These are phyloP conservation scores for Pterostichus niger DNA, from an alignment of 2,888 invertebrate species.

Conservation along the genomic window DNA sequence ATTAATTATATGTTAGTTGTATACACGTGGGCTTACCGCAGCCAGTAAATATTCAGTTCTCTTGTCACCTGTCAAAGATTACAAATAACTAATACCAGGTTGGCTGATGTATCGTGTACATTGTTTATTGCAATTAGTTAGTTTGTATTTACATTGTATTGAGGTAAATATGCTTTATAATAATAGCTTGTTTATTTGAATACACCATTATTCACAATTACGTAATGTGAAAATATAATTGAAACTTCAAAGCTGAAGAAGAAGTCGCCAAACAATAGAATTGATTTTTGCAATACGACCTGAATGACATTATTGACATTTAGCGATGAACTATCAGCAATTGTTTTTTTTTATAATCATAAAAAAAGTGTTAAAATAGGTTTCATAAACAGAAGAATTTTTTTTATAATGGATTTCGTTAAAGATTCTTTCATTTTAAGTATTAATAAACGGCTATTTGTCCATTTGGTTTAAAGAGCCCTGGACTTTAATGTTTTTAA, in stretches of 20 bases:
- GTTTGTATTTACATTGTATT: slow-evolving; percentile 29
- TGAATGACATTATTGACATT: neutral
- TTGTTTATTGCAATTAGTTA: slow-evolving; percentile 32
- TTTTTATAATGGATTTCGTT: too few relatives aligned
- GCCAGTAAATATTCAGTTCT: neutral
- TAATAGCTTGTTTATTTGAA: neutral
- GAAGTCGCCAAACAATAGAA: neutral
- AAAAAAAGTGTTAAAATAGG: too few relatives aligned
- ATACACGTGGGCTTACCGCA: neutral
- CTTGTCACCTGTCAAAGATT: slow-evolving; percentile 29
- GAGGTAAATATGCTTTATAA: slow-evolving; percentile 8
- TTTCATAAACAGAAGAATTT: too few relatives aligned
- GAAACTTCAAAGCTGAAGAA: neutral
- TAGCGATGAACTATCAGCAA: too few relatives aligned
- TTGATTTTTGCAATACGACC: neutral
- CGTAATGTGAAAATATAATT: neutral
- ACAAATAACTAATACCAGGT: slow-evolving; percentile 33
- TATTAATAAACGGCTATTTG: too few relatives aligned
- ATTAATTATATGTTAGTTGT: slow-evolving; percentile 23
- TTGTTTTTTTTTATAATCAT: too few relatives aligned
- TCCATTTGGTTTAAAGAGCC: too few relatives aligned
- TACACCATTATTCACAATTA: neutral
- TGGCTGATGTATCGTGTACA: slow-evolving; percentile 19
- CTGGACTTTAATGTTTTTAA: too few relatives aligned
- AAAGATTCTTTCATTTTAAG: too few relatives aligned